Evolutionary conservation across 2,113 vertebrate species (phyloP), one percentile per base, ranked within the genome.

Genomic region (Prionailurus bengalensis): DNA sequence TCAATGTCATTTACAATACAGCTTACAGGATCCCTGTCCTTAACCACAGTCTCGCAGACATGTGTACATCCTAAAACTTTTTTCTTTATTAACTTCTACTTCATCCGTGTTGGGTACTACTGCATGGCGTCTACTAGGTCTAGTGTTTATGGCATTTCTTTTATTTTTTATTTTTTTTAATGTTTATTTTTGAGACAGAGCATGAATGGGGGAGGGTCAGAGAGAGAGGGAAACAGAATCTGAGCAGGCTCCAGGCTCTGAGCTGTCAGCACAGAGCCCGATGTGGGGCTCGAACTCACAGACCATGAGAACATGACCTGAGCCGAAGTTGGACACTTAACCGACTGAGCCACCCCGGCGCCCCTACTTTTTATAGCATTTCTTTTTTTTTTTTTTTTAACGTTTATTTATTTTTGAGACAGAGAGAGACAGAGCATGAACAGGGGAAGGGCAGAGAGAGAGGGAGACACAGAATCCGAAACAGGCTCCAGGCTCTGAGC

Each of bases 71-170:
- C 23, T 70, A 76, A 87, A 78, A 36, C 2, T 9, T 29, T 33
- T 68, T 76, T 91, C 70, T 93, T 96, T 31, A 82, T 95, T 74
- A 61, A 89, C 17, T 97, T 95, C 71, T 65, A 11, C 7, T 45
- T 84, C 55, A 84, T 53, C 80, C 91, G 27, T 19, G 36, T 7
- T 58, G 45, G 15, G 95, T 63, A 79, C 39, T 53, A 53, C 4
- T 86, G 16, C 10, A 6, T 11, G 1, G 80, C 63, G n/a, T 85
- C 83, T 78, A 33, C n/a, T 81, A 25, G 14, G 27, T 55, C 29
- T 80, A 71, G 58, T 84, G 93, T 95, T 53, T 55, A 66, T 8
- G 51, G 31, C 53, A 15, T 89, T 45, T 68, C 33, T 84, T 96
- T 71, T 45, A 45, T 45, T 36, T 21, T 36, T 21, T 4, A 31